These are phyloP conservation scores for Monopis laevigella DNA, from an alignment of 2,888 invertebrate genomes.

Conservation along the genomic window DNA sequence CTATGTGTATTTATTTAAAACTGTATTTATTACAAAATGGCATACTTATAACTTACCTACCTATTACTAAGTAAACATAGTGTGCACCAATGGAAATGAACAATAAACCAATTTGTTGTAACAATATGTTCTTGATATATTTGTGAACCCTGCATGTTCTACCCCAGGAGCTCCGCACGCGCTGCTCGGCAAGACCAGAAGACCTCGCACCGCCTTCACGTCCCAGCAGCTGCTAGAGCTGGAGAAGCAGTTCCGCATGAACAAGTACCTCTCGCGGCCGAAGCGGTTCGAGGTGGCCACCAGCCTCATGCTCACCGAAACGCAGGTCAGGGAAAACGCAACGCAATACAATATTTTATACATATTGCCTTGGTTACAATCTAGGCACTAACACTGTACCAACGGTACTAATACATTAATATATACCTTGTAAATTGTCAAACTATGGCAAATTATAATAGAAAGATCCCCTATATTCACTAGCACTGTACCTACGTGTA, in stretches of 20 bases:
- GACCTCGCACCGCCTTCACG: slow-evolving; percentile 98
- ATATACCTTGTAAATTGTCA: not conserved
- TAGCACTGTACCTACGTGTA: not conserved
- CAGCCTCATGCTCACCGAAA: slow-evolving; percentile 96
- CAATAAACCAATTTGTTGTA: too few species aligned
- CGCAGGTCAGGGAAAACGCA: slow-evolving; percentile 74
- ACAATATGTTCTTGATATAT: too few species aligned
- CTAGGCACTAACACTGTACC: not conserved
- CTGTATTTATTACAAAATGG: too few species aligned
- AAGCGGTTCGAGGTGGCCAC: slow-evolving; percentile 99
- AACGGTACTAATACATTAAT: not conserved
- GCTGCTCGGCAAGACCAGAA: slow-evolving; percentile 57
- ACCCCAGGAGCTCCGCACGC: slow-evolving; percentile 73
- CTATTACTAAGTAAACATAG: too few species aligned
- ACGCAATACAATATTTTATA: not conserved
- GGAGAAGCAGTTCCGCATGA: slow-evolving; percentile 98
- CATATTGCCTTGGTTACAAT: too few species aligned
- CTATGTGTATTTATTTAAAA: too few species aligned
- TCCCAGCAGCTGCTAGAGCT: slow-evolving; percentile 96
- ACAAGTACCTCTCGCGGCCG: slow-evolving; percentile 97
- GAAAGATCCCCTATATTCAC: not conserved
- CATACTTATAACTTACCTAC: too few species aligned
- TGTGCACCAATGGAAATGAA: too few species aligned
- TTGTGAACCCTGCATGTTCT: too few species aligned
- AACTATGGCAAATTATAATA: not conserved